A percentile compares a stretch with the other conserved stretches of the same genome.
These are phyloP conservation scores for Hyaena hyaena DNA, from an alignment of 2,113 vertebrate genomes.

Conservation along the genomic window DNA sequence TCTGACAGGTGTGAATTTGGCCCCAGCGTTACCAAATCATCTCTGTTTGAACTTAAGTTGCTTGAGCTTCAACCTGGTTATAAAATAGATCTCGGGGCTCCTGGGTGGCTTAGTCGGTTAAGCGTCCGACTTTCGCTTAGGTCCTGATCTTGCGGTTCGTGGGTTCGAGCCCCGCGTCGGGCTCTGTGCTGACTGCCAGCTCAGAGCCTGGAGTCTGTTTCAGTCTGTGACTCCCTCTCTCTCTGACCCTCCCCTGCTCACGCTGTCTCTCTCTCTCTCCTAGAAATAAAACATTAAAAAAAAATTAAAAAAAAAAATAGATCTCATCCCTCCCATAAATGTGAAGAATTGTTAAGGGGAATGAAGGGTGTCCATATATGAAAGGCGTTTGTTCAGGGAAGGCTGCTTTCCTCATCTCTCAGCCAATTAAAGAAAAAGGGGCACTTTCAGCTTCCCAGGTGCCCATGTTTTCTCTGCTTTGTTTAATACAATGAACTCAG, in stretches of 20 bases:
- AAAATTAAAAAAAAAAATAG: too few relatives aligned
- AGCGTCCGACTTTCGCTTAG: too few relatives aligned
- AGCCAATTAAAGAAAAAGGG: not conserved
- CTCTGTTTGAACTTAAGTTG: not conserved
- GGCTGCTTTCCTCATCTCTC: not conserved
- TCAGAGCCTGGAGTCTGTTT: too few relatives aligned
- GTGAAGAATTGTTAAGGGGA: not conserved
- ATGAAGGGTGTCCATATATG: not conserved
- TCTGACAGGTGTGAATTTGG: not conserved
- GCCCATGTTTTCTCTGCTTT: not conserved
- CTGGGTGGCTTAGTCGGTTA: too few relatives aligned
- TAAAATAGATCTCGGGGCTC: not conserved
- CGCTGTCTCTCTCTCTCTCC: too few relatives aligned
- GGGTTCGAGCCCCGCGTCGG: too few relatives aligned
- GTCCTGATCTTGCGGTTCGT: too few relatives aligned
- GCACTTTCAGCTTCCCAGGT: not conserved
- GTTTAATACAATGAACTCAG: constrained; percentile 50
- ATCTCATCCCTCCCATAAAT: not conserved
- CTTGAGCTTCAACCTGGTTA: not conserved
- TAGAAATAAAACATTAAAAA: too few relatives aligned
- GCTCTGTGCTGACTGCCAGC: too few relatives aligned
- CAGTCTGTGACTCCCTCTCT: too few relatives aligned
- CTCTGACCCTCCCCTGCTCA: too few relatives aligned
- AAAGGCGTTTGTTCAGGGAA: not conserved
- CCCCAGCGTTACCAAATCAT: not conserved